Evolutionary conservation across 2,888 invertebrate genomes (phyloP), one percentile per base, ranked within the genome.

Genomic region (Mythimna albipuncta): DNA sequence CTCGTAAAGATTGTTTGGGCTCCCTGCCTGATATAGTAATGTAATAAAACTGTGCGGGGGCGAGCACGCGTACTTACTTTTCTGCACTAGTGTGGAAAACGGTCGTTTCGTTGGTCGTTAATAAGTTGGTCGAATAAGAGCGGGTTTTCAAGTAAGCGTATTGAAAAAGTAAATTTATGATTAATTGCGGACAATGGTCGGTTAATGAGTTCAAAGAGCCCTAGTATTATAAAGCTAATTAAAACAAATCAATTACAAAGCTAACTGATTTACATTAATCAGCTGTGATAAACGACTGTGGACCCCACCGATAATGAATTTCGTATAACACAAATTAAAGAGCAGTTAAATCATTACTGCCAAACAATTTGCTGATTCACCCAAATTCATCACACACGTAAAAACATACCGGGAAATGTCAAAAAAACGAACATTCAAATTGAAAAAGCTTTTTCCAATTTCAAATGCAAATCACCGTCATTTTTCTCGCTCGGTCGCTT

Each of bases 391-490:
- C 50, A 55, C 13, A 38, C 54, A 61, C 32, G 16, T n/a, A 59
- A 63, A 38, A 38, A 38, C 38, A 9, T 38, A 52, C 26, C 47
- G 6, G 26, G 5, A 72, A 64, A 41, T 26, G 64, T 21, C 16
- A 47, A 50, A 57, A 76, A 79, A 77, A 62, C 0, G 62, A 80
- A 79, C 52, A 77, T 77, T 72, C 67, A 72, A 77, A 85, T 79
- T 47, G 70, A 72, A 77, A 80, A 85, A 75, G 75, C 70, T 75
- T 72, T 82, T 77, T 78, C 80, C 76, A 86, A 86, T 86, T 82
- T 73, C 64, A 65, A 82, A 86, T 87, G 84, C 79, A 87, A 86
- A 86, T 86, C 70, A 75, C 71, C 62, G 64, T 79, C 38, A 74
- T 64, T 75, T 85, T 85, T 83, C 78, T 71, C 61, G 32, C 57